These are phyloP conservation scores for Drosophila sturtevanti DNA, from an alignment of 1,140 invertebrate genomes.

Conservation along the genomic window DNA sequence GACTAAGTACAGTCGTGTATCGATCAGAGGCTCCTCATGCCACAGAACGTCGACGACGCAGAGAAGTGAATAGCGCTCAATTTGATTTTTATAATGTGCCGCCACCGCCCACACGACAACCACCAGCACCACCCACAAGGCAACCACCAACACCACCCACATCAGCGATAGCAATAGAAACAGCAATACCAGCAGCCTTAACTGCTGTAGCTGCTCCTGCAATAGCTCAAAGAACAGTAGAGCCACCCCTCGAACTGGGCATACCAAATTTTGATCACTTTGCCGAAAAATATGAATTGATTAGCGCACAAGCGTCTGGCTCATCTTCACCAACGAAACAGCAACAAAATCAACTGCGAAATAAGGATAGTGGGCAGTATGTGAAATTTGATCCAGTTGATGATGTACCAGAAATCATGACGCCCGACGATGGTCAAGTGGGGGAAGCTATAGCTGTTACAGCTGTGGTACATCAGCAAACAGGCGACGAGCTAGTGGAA, in stretches of 20 bases:
- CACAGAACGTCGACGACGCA: slow-evolving; percentile 22
- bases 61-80: slow-evolving; percentile 51
- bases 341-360: slow-evolving; percentile 1
- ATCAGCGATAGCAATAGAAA: not conserved
- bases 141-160: slow-evolving; percentile 60
- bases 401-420: slow-evolving; percentile 63
- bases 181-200: not conserved
- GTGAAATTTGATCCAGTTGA: slow-evolving; percentile 64
- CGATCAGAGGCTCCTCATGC: slow-evolving; percentile 22
- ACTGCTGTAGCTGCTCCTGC: not conserved
- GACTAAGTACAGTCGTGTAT: slow-evolving; percentile 15
- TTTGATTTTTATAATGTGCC: slow-evolving; percentile 39
- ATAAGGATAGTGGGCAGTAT: slow-evolving; percentile 50
- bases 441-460: slow-evolving; percentile 57
- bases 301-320: slow-evolving; percentile 34
- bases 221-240: not conserved
- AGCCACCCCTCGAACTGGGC: slow-evolving; percentile 37
- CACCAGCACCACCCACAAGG: slow-evolving; percentile 57
- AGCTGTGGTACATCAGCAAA: slow-evolving; percentile 48
- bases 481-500: not conserved
- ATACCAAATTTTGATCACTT: slow-evolving; percentile 74
- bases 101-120: slow-evolving; percentile 62
- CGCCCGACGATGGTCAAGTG: slow-evolving; percentile 51
- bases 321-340: not conserved
- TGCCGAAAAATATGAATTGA: slow-evolving; percentile 66